phyloP scores from a whole-genome alignment of 2,797 vertebrate genomes.

The Onychomys torridus region DNA sequence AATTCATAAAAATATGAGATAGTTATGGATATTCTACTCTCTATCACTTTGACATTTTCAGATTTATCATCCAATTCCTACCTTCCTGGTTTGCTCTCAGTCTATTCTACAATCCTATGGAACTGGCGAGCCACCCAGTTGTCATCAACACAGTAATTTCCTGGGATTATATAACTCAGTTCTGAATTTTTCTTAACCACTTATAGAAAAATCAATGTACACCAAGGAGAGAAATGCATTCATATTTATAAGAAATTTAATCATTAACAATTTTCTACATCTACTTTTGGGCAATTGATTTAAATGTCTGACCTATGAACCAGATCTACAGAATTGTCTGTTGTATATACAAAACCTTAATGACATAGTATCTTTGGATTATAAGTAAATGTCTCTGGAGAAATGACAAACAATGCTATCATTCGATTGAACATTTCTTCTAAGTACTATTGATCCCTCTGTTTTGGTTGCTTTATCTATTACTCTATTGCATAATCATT shows the following conservation, averaged over 20 bases:
- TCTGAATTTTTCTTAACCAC: neutral
- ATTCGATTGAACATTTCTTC: neutral
- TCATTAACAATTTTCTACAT: neutral
- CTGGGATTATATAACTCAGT: neutral
- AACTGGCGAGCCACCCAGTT: neutral
- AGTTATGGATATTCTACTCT: neutral
- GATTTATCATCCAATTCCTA: neutral
- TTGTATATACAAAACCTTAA: neutral
- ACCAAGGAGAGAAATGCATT: neutral
- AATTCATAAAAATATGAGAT: neutral
- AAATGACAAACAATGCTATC: neutral
- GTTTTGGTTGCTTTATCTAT: neutral
- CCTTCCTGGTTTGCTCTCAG: neutral
- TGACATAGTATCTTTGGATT: neutral
- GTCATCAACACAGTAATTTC: neutral
- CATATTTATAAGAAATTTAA: neutral
- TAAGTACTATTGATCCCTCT: neutral
- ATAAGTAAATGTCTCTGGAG: neutral
- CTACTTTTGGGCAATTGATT: neutral
- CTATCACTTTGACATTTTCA: neutral
- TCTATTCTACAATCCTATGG: neutral
- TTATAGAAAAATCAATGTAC: neutral
- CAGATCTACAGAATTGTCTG: neutral
- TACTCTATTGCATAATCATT: conserved; percentile 20
- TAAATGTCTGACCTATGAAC: neutral